Percentiles rank a stretch among this genome's conserved stretches.
Conservation (phyloP, 2,113 vertebrate species). For the Murina feae region DNA sequence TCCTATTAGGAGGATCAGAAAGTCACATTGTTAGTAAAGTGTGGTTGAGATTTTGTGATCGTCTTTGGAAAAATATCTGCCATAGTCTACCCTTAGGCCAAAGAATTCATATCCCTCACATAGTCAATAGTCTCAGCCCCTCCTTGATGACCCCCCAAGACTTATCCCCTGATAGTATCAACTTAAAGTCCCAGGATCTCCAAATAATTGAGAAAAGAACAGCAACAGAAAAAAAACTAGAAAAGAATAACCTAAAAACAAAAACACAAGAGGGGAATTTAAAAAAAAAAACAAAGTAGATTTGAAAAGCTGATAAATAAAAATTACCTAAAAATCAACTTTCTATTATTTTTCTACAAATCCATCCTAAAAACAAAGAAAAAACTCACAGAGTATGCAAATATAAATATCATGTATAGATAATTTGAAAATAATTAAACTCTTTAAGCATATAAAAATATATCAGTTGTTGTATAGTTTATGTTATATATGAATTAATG, state of each 20-base stretch:
- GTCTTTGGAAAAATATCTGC: neutral
- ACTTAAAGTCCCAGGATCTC: neutral
- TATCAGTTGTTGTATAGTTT: neutral
- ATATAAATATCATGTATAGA: neutral
- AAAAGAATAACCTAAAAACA: neutral
- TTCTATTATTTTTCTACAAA: neutral
- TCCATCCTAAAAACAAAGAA: neutral
- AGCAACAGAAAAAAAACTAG: neutral
- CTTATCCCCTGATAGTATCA: neutral
- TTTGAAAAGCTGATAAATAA: neutral
- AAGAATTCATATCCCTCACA: neutral
- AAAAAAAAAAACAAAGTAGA: neutral
- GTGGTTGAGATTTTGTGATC: neutral
- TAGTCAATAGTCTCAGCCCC: neutral
- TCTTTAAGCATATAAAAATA: neutral
- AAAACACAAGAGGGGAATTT: neutral
- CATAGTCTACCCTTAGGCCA: neutral
- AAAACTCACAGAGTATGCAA: neutral
- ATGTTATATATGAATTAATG: neutral
- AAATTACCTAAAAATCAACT: neutral
- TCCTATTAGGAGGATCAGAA: neutral
- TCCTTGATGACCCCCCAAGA: neutral
- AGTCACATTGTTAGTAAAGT: neutral
- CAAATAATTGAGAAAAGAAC: neutral
- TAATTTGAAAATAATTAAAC: neutral